Conservation (phyloP, 1,140 invertebrate genomes). For the Branchinecta lynchi region DNA sequence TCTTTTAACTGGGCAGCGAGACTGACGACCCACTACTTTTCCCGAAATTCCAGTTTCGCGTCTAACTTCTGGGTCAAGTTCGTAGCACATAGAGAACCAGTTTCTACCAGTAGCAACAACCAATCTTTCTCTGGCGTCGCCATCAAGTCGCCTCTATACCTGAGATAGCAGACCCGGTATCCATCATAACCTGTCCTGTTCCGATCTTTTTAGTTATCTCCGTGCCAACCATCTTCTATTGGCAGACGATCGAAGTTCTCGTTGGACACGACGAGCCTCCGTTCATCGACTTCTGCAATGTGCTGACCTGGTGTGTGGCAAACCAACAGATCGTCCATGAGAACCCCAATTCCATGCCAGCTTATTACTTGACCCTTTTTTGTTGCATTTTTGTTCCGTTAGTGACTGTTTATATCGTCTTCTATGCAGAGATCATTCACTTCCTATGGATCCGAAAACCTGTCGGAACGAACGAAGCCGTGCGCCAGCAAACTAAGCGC, state of each 20-base stretch:
- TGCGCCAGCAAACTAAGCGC: constrained; percentile 14
- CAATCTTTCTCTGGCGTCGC: no score
- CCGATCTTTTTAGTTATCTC: background rate
- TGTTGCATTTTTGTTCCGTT: constrained; percentile 16
- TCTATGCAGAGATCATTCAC: constrained; percentile 18
- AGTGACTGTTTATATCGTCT: constrained; percentile 11
- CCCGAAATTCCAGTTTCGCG: no score
- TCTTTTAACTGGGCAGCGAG: no score
- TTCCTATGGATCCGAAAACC: constrained; percentile 21
- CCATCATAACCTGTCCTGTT: no score
- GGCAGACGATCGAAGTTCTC: constrained; percentile 13
- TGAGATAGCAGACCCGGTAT: no score
- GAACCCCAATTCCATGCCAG: constrained; percentile 12
- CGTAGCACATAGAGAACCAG: no score
- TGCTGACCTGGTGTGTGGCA: background rate
- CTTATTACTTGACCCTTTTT: constrained; percentile 13
- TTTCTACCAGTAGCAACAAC: no score
- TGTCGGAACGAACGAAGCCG: background rate
- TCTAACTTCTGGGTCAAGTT: no score
- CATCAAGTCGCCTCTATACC: no score
- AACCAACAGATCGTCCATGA: constrained; percentile 5
- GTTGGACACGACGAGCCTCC: constrained; percentile 1
- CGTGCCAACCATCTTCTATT: constrained; percentile 12
- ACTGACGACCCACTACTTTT: no score
- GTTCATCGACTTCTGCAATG: constrained; percentile 13